Evolutionary conservation across 2,113 vertebrate species (phyloP).

Genomic region (Neofelis nebulosa): DNA sequence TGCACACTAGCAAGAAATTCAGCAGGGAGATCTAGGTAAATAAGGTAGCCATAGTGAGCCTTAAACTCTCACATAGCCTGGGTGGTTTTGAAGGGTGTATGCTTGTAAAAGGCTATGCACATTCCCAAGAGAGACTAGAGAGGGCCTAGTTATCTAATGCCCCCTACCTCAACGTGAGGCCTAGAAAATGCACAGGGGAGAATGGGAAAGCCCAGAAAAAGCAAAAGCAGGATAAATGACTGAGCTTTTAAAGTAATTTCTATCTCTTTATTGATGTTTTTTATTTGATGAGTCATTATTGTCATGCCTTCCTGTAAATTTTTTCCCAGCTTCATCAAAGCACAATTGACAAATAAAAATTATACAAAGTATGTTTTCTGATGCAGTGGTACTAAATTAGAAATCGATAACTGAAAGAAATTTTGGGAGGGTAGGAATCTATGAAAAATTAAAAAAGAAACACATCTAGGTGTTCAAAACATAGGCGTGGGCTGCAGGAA

Average conservation of each 20-base stretch:
- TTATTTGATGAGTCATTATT: background rate
- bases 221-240: background rate
- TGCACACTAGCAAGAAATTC: background rate
- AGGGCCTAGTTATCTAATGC: background rate
- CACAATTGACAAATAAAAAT: background rate
- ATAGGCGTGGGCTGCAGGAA: rapidly evolving
- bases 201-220: background rate
- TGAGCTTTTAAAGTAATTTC: background rate
- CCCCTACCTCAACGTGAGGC: background rate
- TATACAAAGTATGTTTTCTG: background rate
- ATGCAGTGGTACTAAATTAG: background rate
- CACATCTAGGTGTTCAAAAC: background rate
- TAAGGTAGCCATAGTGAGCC: background rate
- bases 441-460: background rate
- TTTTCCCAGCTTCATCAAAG: background rate
- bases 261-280: background rate
- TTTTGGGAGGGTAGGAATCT: background rate
- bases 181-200: background rate
- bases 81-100: background rate
- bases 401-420: background rate
- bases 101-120: background rate
- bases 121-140: background rate
- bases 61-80: background rate
- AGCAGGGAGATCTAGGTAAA: background rate
- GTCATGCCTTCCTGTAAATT: background rate